These are phyloP conservation scores for Leucophenga maculata DNA, from an alignment of 2,888 invertebrate species.

Conservation along the genomic window DNA sequence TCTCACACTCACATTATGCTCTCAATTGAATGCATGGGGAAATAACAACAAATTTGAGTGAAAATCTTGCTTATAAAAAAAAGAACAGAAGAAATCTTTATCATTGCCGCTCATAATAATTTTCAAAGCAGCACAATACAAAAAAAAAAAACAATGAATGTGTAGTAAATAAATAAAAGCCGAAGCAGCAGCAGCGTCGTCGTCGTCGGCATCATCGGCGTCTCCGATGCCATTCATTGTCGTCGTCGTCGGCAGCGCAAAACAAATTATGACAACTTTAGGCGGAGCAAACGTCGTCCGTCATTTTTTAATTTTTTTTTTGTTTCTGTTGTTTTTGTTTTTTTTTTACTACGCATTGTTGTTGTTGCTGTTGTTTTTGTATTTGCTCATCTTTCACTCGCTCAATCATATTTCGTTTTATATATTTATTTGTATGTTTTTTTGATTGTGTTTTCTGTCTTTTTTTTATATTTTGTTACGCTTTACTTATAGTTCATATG, in stretches of 20 bases:
- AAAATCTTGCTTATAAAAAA: slow-evolving; percentile 17
- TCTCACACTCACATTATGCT: slow-evolving; percentile 1
- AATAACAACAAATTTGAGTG: slow-evolving; percentile 10
- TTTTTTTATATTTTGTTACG: slow-evolving; percentile 17
- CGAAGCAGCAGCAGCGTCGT: slow-evolving; percentile 16
- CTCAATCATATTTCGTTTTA: slow-evolving; percentile 33
- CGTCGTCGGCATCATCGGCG: too few species aligned
- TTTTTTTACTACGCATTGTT: neutral
- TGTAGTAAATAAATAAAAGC: slow-evolving; percentile 35
- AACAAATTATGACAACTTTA: slow-evolving; percentile 72
- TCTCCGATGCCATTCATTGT: too few species aligned
- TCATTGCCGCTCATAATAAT: too few species aligned
- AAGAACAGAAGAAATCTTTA: too few species aligned
- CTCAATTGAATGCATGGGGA: neutral
- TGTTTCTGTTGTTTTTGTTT: slow-evolving; percentile 20
- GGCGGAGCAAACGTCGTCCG: slow-evolving; percentile 68
- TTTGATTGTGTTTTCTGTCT: neutral
- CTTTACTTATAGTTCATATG: too few species aligned
- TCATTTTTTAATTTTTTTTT: slow-evolving; percentile 36
- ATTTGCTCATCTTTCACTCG: slow-evolving; percentile 9
- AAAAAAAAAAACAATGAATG: slow-evolving; percentile 6
- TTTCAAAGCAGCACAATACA: neutral
- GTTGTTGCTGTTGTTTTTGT: slow-evolving; percentile 13
- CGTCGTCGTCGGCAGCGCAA: slow-evolving; percentile 29
- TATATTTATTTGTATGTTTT: neutral